Evolutionary conservation across 2,888 invertebrate species (phyloP), one percentile per base, ranked within the genome.

Genomic region (Andrena bicolor): DNA sequence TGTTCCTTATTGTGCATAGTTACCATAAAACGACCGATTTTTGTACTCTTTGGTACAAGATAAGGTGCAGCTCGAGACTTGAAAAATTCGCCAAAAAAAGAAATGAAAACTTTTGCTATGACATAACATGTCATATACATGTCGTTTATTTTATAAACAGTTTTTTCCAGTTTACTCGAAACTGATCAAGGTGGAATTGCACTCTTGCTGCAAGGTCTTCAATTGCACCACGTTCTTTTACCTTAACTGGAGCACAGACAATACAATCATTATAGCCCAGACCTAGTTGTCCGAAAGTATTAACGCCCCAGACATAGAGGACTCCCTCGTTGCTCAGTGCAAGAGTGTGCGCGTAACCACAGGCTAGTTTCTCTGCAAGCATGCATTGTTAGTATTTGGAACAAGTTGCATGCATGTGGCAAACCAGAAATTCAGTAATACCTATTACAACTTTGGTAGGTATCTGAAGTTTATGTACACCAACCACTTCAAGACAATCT

Each of bases 251-350:
- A 41, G 93, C 90, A 16, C 94, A 94, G 51, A n/a, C n/a, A n/a
- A n/a, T n/a, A n/a, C n/a, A n/a, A n/a, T n/a, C n/a, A n/a, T 94
- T 95, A 10, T 95, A 95, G 35, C 95, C 94, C 13, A 51, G 0
- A 51, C 96, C 96, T 20, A 96, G 92, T 89, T 96, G 96, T 0
- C 96, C 96, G 83, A 95, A 95, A 53, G 94, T 94, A 91, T 96
- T 96, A n/a, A 95, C 95, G 74, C 96, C 96, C 96, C 96, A 96
- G n/a, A 95, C 95, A 87, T 94, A 96, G 30, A 96, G 90, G 26
- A 92, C 92, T 0, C 96, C 96, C 87, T 95, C 95, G 87, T 96
- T 95, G 35, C 95, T 95, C n/a, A 96, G 93, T 0, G 96, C 96
- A 82, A 96, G 88, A 0, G 94, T 94, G 90, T 96, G 96, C 0